These are phyloP conservation scores for Lamellibrachia satsuma DNA, from an alignment of 2,888 invertebrate species.

Conservation along the genomic window DNA sequence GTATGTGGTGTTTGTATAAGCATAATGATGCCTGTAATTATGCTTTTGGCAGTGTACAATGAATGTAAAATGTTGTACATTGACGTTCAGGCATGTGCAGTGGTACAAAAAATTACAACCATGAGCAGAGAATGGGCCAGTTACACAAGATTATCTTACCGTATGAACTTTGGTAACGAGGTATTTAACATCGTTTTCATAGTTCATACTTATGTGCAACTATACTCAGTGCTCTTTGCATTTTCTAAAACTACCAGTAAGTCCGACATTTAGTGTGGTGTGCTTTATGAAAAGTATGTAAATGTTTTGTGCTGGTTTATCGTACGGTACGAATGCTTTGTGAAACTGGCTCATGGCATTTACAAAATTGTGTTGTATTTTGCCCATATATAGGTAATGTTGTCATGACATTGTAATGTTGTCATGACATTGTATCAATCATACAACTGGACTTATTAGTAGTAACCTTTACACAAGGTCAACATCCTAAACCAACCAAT, in stretches of 20 bases:
- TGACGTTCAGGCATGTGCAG: no score
- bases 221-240: neutral
- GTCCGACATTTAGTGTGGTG: neutral
- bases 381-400: no score
- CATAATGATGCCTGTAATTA: neutral
- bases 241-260: neutral
- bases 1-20: neutral
- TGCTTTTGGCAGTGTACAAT: neutral
- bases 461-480: no score
- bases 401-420: no score
- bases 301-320: neutral
- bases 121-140: neutral
- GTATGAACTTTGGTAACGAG: neutral
- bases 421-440: no score
- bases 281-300: neutral
- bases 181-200: neutral
- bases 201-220: neutral
- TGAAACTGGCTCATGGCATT: neutral
- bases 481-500: no score
- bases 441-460: no score
- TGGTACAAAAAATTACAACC: neutral
- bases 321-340: neutral
- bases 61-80: neutral
- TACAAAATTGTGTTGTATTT: no score
- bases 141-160: neutral